Evolutionary conservation across 2,113 vertebrate species (phyloP), one percentile per base, ranked within the genome.

Genomic region (Osmerus mordax): DNA sequence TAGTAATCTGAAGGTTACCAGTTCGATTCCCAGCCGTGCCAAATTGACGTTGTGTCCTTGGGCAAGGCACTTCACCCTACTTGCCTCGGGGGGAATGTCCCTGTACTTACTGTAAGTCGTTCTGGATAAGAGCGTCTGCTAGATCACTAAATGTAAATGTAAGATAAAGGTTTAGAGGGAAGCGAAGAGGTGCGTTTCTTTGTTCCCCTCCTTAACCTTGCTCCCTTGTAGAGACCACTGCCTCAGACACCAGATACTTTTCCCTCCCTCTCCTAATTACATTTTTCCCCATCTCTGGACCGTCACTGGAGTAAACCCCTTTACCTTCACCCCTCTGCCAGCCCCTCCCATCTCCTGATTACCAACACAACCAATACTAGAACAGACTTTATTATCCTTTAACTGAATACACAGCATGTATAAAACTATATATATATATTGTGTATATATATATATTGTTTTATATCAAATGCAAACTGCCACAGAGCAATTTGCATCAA

Each of bases 181-280:
- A 81, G 89, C 78, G 78, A 77, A 67, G 60, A 67, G 63, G 83
- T 83, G 73, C 81, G 51, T 81, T 69, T 78, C 86, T 88, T 83
- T 76, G 84, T 84, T 81, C 65, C 84, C 87, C 87, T 75, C 76
- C 73, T 84, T 68, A 78, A 75, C 87, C 78, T 73, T 71, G 67
- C 73, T 77, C 71, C 74, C 78, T 85, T 79, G 67, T 62, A 76
- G 83, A 78, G 71, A 87, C 72, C 60, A 87, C 84, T 80, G 78
- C 83, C 78, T 72, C 88, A 71, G 74, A 86, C 82, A 70, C 70
- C 84, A 91, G 83, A 92, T 89, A 91, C 88, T 89, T 90, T 84
- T 85, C 84, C 76, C 83, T 21, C 81, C 88, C 88, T 83, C 81
- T 86, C 77, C 89, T 92, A 90, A 90, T 89, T 92, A 89, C 70